Evolutionary conservation across 2,888 invertebrate genomes (phyloP), one percentile per base, ranked within the genome.

Genomic region (Sarcophaga carnaria): DNA sequence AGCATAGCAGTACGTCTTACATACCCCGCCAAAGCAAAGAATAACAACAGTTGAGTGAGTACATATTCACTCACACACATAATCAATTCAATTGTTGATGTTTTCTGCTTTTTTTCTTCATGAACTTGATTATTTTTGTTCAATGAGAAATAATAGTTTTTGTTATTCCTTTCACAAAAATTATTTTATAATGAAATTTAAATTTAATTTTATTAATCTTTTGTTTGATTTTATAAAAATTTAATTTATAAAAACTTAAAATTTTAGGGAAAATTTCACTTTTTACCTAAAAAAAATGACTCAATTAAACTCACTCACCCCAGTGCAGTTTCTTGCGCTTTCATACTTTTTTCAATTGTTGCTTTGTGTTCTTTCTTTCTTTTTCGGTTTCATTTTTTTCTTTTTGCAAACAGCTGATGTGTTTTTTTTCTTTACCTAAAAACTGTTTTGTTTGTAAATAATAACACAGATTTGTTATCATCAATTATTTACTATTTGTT

Each of bases 81-180:
- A 62, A 62, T 49, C 47, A 27, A 54, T 54, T 20, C 49, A 75
- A 12, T 67, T 82, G 80, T 70, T 77, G 66, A 76, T 64, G 62
- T 71, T 67, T 66, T 72, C 60, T 49, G 77, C 49, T 76, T 60
- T 64, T 64, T 74, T 88, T 88, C 83, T 83, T 70, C 88, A 88
- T 89, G 88, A 89, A 89, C 88, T 88, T 89, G 89, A 87, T 87
- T 83, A 70, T 78, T 77, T 75, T 83, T 88, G 60, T 74, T 54
- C 54, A 54, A 54, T 54, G 54, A 17, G 17, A 54, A 54, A 54
- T 2, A 37, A 37, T 37, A 37, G 37, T 37, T 37, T 37, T 37
- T 54, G 4, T 54, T 17, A 54, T 54, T 54, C 17, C 54, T 54
- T 54, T 37, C 37, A 37, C 8, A 37, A 37, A 37, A 37, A 37